phyloP scores from a whole-genome alignment of 2,113 vertebrate genomes.

The Siniperca knerii region DNA sequence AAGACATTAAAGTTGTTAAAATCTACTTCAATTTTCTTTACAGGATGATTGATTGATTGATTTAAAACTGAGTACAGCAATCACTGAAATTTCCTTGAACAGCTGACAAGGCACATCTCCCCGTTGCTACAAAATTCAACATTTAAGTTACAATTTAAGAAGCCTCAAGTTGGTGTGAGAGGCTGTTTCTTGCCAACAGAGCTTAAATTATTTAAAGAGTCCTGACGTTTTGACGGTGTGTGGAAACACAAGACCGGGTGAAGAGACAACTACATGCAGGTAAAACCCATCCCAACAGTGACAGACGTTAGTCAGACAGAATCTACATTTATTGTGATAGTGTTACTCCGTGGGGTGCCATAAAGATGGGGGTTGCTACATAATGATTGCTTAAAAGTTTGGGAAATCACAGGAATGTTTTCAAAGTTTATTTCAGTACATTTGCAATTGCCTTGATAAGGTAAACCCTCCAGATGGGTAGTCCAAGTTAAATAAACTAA shows the following conservation, averaged over 20 bases:
- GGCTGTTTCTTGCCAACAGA: neutral
- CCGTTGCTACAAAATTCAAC: neutral
- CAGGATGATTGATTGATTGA: neutral
- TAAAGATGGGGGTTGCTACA: neutral
- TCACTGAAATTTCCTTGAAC: neutral
- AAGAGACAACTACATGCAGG: neutral
- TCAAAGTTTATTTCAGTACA: neutral
- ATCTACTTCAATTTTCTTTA: neutral
- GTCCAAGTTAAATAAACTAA: neutral
- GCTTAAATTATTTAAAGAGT: slow-evolving; percentile 2
- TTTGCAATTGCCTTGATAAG: neutral
- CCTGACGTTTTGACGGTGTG: neutral
- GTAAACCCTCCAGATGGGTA: neutral
- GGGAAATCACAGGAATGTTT: slow-evolving; percentile 16
- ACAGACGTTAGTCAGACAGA: neutral
- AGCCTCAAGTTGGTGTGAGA: no score
- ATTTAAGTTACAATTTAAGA: neutral
- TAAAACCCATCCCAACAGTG: neutral
- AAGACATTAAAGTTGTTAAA: neutral
- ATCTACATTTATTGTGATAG: neutral
- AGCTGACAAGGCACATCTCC: neutral
- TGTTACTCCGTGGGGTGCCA: neutral
- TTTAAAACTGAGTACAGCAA: neutral
- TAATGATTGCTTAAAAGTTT: neutral
- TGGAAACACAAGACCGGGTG: neutral